Conservation (phyloP, 2,113 vertebrate species). For the Elaphurus davidianus region DNA sequence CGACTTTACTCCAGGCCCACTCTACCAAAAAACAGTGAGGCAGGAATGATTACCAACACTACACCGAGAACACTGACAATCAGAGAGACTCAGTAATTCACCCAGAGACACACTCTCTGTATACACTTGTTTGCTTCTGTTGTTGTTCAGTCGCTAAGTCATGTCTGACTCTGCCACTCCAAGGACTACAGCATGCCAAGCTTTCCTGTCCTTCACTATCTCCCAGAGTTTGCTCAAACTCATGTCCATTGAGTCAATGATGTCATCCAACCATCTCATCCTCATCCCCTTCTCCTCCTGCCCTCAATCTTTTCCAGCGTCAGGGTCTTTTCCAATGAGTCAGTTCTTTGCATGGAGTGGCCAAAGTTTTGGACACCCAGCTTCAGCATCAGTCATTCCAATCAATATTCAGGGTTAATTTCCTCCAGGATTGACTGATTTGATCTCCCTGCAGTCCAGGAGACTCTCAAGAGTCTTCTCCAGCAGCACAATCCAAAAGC, state of each 20-base stretch:
- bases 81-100: neutral
- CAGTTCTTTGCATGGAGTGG: neutral
- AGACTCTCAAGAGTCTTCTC: neutral
- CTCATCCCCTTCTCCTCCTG: neutral
- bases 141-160: neutral
- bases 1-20: neutral
- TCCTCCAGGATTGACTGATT: neutral
- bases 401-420: neutral
- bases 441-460: neutral
- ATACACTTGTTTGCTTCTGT: neutral
- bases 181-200: neutral
- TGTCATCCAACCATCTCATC: neutral
- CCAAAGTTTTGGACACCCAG: neutral
- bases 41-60: neutral
- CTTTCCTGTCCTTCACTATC: neutral
- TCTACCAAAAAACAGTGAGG: neutral
- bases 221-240: neutral
- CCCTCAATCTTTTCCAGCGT: neutral
- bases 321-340: neutral
- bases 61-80: neutral
- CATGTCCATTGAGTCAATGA: neutral
- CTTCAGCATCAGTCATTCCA: neutral
- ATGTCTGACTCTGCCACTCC: neutral
- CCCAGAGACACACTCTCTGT: neutral
- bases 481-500: neutral